Base-by-base conservation (phyloP, 2,888 invertebrate species). In the Globia sparganii region DNA sequence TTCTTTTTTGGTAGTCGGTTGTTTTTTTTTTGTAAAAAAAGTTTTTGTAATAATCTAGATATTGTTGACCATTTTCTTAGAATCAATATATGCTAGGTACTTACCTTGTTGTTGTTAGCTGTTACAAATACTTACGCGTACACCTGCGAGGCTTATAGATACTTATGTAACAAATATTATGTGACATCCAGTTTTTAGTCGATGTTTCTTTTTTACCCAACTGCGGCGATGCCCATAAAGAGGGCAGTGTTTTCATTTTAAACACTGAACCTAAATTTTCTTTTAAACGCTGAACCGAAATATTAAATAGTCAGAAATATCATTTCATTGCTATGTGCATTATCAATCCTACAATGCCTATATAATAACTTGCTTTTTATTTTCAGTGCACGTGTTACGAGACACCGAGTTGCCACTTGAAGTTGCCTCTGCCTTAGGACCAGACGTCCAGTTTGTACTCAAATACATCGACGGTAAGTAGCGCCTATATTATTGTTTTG, bases 381-480 rank as follows among this genome's bases (percentile, higher is more conserved):
- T 97, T 94, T 62, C 97, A 97, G 97, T 97, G 90, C 97, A 97
- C 88, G 97, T 97, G 59, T 91, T 97, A 71, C 96, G 96, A 75
- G 97, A 97, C 86, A 95, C 96, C 62, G 97, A 97, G 89, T 94
- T 97, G 86, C 97, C 97, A 0, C 91, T 97, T 90, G 97, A 97
- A 89, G 97, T 97, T 86, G 97, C 97, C n/a, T 96, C 97, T 79
- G 96, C 97, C 59, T 96, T 97, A 94, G 97, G 97, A 21, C 94
- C 97, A 61, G 96, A 96, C 34, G 97, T 97, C 70, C 97, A 97
- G 88, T 97, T 97, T 83, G 97, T 97, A 34, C 96, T 97, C 86
- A 97, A 97, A 77, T 97, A 97, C 92, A 92, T 96, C 85, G 95
- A 96, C 53, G 96, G 96, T 96, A 87, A 93, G 95, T 90, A 8